Base-by-base conservation (phyloP, 1,140 invertebrate species). In the Goniozus legneri region DNA sequence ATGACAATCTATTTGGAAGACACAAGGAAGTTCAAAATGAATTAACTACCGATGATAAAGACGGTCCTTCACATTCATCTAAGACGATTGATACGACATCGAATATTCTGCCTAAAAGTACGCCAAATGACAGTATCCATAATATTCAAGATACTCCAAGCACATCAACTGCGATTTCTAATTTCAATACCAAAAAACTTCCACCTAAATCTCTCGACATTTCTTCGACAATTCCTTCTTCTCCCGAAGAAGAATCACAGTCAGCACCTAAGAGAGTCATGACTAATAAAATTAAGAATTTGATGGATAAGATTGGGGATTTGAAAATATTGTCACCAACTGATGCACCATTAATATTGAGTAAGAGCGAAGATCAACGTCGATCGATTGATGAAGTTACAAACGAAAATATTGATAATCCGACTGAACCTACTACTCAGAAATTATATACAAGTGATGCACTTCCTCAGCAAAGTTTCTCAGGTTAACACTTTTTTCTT, bases 301-400 rank as follows among this genome's bases (percentile, higher is more conserved):
- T 76, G 4, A 67, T 71, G 65, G 71, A 66, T 0, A 71, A 68
- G 44, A 69, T 76, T 65, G 61, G 66, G 0, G 68, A 70, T 35
- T 51, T 75, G 35, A 76, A 74, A 20, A 70, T 75, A 18, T 49
- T 74, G 0, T 76, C 74, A 1, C 74, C 74, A 0, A 73, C 67
- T 8, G 71, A 73, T 35, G 57, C 66, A 4, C 68, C 73, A 30
- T 68, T 71, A 0, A 21, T 67, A 8, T 62, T 58, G 41, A 56
- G 61, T 10, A 72, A 62, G 10, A 58, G 51, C 13, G 65, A 74
- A 3, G 65, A 74, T 2, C 66, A 48, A 44, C 0, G 56, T 63
- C 3, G 41, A 1, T 64, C 58, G 8, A 51, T 57, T 6, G 60
- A 62, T 12, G 42, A 47, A 0, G 44, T 44, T 4, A 41, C 55